phyloP scores from a whole-genome alignment of 2,797 vertebrate species.

The Allobates femoralis region DNA sequence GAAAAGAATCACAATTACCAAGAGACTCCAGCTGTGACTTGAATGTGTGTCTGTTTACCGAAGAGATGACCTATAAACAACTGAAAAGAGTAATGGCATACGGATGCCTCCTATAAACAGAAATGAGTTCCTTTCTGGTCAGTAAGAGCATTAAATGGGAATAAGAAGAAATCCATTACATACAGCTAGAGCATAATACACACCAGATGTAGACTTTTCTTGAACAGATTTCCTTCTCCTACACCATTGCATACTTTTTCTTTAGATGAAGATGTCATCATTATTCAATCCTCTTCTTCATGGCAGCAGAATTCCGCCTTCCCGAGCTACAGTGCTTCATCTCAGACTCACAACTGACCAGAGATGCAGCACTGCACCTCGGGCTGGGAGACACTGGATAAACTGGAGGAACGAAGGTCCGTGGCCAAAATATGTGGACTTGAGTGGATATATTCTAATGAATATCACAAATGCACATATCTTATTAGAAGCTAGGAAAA shows the following conservation, averaged over 20 bases:
- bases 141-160: not conserved
- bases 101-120: constrained; percentile 1
- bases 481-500: not conserved
- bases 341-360: constrained; percentile 99
- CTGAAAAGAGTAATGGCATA: not conserved
- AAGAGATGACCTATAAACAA: constrained; percentile 7
- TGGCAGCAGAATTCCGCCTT: constrained; percentile 78
- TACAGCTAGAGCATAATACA: not conserved
- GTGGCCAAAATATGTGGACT: not conserved
- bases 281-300: constrained; percentile 28
- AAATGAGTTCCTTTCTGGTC: not conserved
- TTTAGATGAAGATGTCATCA: not conserved
- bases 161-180: not conserved
- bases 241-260: not conserved
- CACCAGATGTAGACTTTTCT: not conserved
- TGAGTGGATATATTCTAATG: not conserved
- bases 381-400: constrained; percentile 82
- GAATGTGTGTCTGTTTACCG: not conserved
- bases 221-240: constrained; percentile 21
- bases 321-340: constrained; percentile 99
- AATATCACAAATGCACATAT: not conserved
- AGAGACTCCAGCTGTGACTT: not conserved
- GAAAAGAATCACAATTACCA: not conserved
- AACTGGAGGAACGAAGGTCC: not conserved
- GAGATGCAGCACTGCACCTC: constrained; percentile 99